Evolutionary conservation across 2,113 vertebrate species (phyloP), one percentile per base, ranked within the genome.

Genomic region (Plecturocebus donacophilus): DNA sequence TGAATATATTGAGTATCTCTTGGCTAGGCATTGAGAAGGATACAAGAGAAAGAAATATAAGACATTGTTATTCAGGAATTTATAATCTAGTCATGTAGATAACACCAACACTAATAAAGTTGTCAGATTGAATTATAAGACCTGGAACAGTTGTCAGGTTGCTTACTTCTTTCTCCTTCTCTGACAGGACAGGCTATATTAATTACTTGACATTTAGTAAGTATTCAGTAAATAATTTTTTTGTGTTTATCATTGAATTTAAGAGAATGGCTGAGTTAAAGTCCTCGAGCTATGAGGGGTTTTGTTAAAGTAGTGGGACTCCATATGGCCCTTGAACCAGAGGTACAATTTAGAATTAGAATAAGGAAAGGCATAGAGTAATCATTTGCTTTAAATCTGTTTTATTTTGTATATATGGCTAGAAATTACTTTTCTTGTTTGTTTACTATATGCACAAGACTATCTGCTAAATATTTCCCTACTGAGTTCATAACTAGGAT

Each of bases 221-320:
- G 64, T 54, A 52, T 88, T 70, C 49, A 91, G 49, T 87, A 94
- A 87, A 83, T 77, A 54, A 83, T 75, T 88, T 42, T 52, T 83
- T 91, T 70, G 88, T 52, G 30, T 83, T 90, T 96, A 42, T 42
- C 58, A 79, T 9, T 92, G 71, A 32, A 88, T 79, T 92, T 92
- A n/a, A 87, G 61, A 85, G 42, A 70, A n/a, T 12, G 64, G n/a
- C 49, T 47, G 13, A 92, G n/a, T 79, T 49, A 45, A 92, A 64
- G n/a, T 84, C 64, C 30, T 92, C n/a, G 40, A 38, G n/a, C 77
- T 6, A 68, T 5, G 25, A 11, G 14, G 14, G 32, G 19, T 71
- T 92, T 92, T 64, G 13, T 54, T 79, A 79, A 84, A 20, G 81
- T 87, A 47, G 47, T 80, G 4, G 16, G 20, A 85, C 25, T 86